Base-by-base conservation (phyloP, 2,888 invertebrate species). In the Noctua comes region DNA sequence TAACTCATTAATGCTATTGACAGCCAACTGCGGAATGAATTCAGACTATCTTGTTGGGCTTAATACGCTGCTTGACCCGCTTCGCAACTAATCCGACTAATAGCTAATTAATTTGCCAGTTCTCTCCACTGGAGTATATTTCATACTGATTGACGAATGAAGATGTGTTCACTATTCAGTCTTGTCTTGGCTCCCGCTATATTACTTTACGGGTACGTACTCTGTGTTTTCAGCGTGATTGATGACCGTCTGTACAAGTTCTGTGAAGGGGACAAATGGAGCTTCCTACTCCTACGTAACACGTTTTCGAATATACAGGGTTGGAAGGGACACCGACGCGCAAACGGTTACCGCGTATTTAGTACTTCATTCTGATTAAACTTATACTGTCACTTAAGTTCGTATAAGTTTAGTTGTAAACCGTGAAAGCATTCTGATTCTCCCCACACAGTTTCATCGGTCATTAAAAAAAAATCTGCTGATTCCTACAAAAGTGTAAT, bases 21-120 rank as follows among this genome's bases (percentile, higher is more conserved):
- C 92, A 91, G 91, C 82, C 59, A 83, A 75, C 77, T 85, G 83
- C 72, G 82, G 85, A 88, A 85, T 86, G 82, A 84, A 86, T 90
- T 79, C 89, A 88, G 87, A 80, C 87, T 87, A 88, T 88, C 88
- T 85, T 86, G 84, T 89, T 87, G 86, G 82, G 59, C 6, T 87
- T 88, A 89, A 86, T 85, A 87, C 79, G 80, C 82, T 82, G 83
- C 86, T 87, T 93, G 93, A 93, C 93, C 92, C 88, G 91, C 87
- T 91, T 93, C 78, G 68, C 70, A 83, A 77, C 77, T 82, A 82
- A 87, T 86, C 84, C 82, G 84, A 89, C 86, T 86, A 87, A 89
- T 88, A 87, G 68, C 87, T 90, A 89, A 90, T 87, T 89, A 85
- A 90, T 91, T 91, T 90, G 82, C 83, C 84, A 83, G 85, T 85